Base-by-base conservation (phyloP, 2,113 vertebrate genomes). In the Indri indri region DNA sequence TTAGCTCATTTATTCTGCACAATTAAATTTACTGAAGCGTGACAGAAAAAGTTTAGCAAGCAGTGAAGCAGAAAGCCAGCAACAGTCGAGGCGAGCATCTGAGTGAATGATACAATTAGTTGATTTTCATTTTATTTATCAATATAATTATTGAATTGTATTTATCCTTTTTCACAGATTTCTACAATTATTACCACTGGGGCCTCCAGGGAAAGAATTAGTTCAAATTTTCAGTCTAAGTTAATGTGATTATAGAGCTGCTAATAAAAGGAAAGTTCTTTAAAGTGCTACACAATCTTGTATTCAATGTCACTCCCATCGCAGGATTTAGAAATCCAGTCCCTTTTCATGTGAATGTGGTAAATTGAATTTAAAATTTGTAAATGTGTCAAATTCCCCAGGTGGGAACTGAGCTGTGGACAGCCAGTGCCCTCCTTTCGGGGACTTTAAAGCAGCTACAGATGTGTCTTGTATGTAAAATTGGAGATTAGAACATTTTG, bases 11-110 rank as follows among this genome's bases (percentile, higher is more conserved):
- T 99, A 99, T 99, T 99, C 99, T 99, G 99, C 99, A 99, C 99
- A 99, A 99, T 99, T 99, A 99, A 99, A 99, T 99, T 99, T 99
- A 99, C 99, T 99, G 99, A 99, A 99, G 99, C 99, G 99, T 99
- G 99, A 99, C 99, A 99, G 99, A 98, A 99, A 99, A 99, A 99
- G 99, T 99, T 99, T 99, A 99, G 99, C 99, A 99, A 98, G 98
- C 98, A 97, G 98, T 97, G 98, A 99, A 99, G 99, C 99, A 98
- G 99, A 98, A 98, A 98, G 99, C 95, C 98, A 93, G 98, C 98
- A 99, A 99, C 99, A 99, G 99, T 99, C 8, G 96, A 98, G 95
- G 98, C 98, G 98, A 98, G 98, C 98, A 98, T 99, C 99, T 98
- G 99, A 98, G 98, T 98, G 99, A 99, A 98, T 99, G 99, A 98